Evolutionary conservation across 2,113 vertebrate species (phyloP), one percentile per base, ranked within the genome.

Genomic region (Orycteropus afer): DNA sequence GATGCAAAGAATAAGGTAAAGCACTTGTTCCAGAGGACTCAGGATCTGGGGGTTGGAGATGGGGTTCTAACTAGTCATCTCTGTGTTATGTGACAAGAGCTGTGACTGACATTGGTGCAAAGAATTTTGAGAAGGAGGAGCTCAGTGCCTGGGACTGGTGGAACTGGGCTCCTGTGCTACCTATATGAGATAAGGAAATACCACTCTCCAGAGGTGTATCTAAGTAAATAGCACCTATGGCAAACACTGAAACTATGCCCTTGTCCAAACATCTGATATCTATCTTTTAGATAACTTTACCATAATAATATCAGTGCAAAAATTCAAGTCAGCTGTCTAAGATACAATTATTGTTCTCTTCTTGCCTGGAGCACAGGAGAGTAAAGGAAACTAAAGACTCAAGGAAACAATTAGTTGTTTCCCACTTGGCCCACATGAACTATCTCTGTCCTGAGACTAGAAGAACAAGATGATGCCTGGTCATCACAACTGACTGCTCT

Each of bases 111-210:
- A 23, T 22, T 63, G 25, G 73, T 0, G 0, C 0, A 29, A 78
- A 83, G 67, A 79, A 73, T 47, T 49, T 17, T 6, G 85, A 81
- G 67, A 86, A n/a, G 77, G 40, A 51, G n/a, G 57, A 51, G n/a
- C 49, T 95, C 45, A 23, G 63, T 67, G 82, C 37, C 65, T 67
- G 47, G 0, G 6, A 67, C 49, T 14, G 42, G 69, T 42, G 65
- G 3, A 25, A 13, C 61, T 22, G 20, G 34, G 20, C 45, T 10
- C 7, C 20, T 1, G 0, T 1, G 20, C 55, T 55, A 27, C 53
- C 51, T 84, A 59, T 79, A 34, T 80, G n/a, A 8, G 61, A n/a
- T 77, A 32, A 73, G 5, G 40, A 65, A 27, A 22, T 40, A 4
- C 82, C 25, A 20, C 10, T n/a, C 63, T 67, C 40, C 34, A 61